Evolutionary conservation across 2,888 invertebrate genomes (phyloP).

Genomic region (Ectemnius continuus): DNA sequence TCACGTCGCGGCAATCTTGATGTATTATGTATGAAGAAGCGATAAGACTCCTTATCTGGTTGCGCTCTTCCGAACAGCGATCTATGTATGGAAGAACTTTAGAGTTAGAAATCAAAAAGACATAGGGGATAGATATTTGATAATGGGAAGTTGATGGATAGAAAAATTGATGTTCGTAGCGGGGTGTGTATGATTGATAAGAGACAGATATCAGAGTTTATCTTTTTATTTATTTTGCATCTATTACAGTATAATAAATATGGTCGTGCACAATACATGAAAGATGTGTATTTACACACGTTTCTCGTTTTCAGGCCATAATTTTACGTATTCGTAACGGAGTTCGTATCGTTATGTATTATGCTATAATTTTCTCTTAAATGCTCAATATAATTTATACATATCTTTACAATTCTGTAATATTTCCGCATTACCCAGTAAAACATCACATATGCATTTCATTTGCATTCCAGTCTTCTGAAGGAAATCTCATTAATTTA

Average conservation of each 20-base stretch:
- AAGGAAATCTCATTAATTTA: constrained; percentile 63
- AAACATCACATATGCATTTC: constrained; percentile 70
- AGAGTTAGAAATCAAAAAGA: too few relatives aligned
- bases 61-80: too few relatives aligned
- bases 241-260: constrained; percentile 76
- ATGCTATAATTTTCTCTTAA: constrained; percentile 43
- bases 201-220: constrained; percentile 35
- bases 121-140: too few relatives aligned
- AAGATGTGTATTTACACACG: constrained; percentile 74
- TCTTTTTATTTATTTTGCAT: constrained; percentile 71
- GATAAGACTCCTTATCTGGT: constrained; percentile 39
- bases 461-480: constrained; percentile 65
- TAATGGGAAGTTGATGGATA: too few relatives aligned
- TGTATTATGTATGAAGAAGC: constrained; percentile 5
- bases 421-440: constrained; percentile 58
- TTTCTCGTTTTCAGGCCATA: constrained; percentile 72
- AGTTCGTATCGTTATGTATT: constrained; percentile 58
- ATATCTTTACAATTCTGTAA: constrained; percentile 70
- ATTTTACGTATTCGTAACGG: constrained; percentile 71
- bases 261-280: constrained; percentile 74
- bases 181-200: constrained; percentile 18
- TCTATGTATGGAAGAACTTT: too few relatives aligned
- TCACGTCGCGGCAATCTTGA: too few relatives aligned
- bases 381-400: constrained; percentile 64
- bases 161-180: background rate